Percentiles rank a stretch among this genome's conserved stretches.
Evolutionary conservation across 1,140 invertebrate genomes (phyloP).

Genomic region (Drosophila subobscura): DNA sequence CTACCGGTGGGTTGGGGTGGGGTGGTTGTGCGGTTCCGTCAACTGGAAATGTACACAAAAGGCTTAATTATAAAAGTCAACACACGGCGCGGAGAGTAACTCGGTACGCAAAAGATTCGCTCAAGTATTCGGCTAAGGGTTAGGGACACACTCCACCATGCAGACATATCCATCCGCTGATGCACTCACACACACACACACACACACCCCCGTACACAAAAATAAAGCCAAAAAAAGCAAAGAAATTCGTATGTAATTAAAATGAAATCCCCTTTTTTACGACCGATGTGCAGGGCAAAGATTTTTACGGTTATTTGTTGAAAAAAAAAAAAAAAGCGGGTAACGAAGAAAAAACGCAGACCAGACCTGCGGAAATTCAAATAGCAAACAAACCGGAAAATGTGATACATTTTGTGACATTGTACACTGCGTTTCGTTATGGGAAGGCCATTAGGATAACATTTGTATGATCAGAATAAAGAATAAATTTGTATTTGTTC

Average conservation of each 20-base stretch:
- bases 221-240: conserved; percentile 32
- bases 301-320: conserved; percentile 75
- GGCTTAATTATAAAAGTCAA: conserved; percentile 81
- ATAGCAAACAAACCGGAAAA: conserved; percentile 59
- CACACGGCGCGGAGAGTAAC: conserved; percentile 31
- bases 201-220: conserved; percentile 10
- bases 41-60: conserved; percentile 79
- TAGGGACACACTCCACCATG: conserved; percentile 39
- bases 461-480: no score
- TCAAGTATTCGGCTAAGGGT: conserved; percentile 12
- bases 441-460: no score
- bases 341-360: conserved; percentile 13
- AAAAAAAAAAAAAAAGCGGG: conserved; percentile 7
- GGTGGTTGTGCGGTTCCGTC: conserved; percentile 31
- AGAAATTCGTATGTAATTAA: conserved; percentile 78
- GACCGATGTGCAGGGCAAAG: conserved; percentile 66
- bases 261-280: conserved; percentile 76
- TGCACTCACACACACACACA: conserved; percentile 38
- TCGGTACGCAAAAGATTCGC: conserved; percentile 20
- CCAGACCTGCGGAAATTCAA: conserved; percentile 64
- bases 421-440: conserved; percentile 22
- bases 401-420: conserved; percentile 59
- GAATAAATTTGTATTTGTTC: no score
- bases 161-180: conserved; percentile 54
- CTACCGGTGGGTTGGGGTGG: background rate